Evolutionary conservation across 2,113 vertebrate species (phyloP).

Genomic region (Argyrosomus japonicus): DNA sequence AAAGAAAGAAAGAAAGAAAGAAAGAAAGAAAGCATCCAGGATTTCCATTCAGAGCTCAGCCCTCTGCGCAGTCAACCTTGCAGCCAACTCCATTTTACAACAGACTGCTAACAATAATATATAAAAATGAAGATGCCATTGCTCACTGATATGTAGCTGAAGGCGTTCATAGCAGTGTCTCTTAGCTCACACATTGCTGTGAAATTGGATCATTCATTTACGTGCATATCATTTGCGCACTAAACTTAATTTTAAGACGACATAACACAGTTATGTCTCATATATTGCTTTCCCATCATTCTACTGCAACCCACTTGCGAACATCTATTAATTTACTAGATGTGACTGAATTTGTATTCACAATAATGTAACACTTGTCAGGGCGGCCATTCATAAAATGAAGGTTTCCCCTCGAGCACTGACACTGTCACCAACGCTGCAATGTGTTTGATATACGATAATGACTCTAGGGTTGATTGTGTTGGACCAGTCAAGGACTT

Average conservation of each 20-base stretch:
- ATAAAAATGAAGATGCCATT: constrained; percentile 11
- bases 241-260: constrained; percentile 29
- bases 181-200: constrained; percentile 19
- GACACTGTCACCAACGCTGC: constrained; percentile 55
- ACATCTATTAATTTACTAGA: constrained; percentile 34
- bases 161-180: constrained; percentile 3
- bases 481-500: constrained; percentile 68
- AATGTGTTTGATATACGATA: constrained; percentile 73
- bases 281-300: constrained; percentile 23
- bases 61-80: neutral
- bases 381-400: constrained; percentile 53
- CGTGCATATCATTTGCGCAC: constrained; percentile 1
- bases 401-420: constrained; percentile 44
- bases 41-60: neutral
- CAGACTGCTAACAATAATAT: neutral
- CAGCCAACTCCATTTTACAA: neutral
- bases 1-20: neutral
- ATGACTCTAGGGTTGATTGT: constrained; percentile 71
- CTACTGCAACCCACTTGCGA: constrained; percentile 18
- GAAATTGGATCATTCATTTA: constrained; percentile 35
- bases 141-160: neutral
- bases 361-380: constrained; percentile 56
- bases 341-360: constrained; percentile 42
- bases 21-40: neutral
- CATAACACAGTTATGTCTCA: constrained; percentile 10